Conservation (phyloP, 2,797 vertebrate species). For the Erethizon dorsatum region DNA sequence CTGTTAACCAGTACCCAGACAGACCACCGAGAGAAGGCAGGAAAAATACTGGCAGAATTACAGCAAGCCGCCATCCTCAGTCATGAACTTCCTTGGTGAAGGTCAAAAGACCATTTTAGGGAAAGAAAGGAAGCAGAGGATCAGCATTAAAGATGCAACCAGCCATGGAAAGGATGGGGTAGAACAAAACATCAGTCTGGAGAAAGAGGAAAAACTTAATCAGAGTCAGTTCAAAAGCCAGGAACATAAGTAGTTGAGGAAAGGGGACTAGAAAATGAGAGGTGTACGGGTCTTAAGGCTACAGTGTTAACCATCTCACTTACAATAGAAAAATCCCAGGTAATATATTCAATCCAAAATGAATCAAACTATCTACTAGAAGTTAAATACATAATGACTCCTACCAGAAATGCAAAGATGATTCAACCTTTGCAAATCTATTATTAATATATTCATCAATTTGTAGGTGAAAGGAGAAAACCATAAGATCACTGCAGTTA, state of each 20-base stretch:
- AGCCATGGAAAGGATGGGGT: neutral
- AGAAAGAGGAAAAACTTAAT: neutral
- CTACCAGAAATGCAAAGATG: slow-evolving; percentile 47
- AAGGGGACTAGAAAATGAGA: neutral
- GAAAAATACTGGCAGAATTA: neutral
- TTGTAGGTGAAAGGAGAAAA: slow-evolving; percentile 59
- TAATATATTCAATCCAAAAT: neutral
- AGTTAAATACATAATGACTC: neutral
- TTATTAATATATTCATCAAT: slow-evolving; percentile 7
- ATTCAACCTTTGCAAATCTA: slow-evolving; percentile 35
- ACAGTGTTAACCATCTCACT: neutral
- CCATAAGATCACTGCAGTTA: neutral
- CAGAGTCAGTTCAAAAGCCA: neutral
- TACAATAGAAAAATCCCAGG: slow-evolving; percentile 2
- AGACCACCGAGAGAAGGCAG: neutral
- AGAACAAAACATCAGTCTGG: neutral
- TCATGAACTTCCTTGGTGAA: neutral
- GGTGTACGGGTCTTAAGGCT: neutral
- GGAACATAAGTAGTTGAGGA: neutral
- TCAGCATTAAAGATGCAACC: neutral
- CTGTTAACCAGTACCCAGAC: neutral
- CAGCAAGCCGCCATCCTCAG: neutral
- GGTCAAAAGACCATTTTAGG: neutral
- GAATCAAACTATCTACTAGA: neutral
- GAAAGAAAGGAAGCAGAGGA: neutral